phyloP scores from a whole-genome alignment of 1,140 invertebrate genomes.

The Anastrepha obliqua region DNA sequence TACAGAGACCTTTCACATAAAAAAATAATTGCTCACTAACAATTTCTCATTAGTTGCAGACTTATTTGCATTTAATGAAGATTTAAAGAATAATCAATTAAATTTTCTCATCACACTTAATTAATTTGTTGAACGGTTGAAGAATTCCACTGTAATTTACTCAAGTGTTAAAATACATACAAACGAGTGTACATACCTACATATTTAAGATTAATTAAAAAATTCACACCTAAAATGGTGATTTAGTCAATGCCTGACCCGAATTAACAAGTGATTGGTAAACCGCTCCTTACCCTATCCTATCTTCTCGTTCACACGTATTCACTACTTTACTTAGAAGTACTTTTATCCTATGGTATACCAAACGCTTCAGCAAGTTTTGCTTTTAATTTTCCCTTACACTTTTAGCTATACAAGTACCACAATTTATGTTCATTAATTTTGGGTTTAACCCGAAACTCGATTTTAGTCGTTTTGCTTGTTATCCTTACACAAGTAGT shows the following conservation, averaged over 20 bases:
- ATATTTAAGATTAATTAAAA: not conserved
- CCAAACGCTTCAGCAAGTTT: not conserved
- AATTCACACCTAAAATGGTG: not conserved
- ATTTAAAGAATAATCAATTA: conserved; percentile 5
- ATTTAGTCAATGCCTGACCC: not conserved
- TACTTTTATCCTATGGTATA: no score
- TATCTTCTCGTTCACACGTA: not conserved
- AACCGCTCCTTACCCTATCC: not conserved
- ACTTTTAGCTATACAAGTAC: not conserved
- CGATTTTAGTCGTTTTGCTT: conserved; percentile 1
- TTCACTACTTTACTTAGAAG: not conserved
- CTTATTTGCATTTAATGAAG: not conserved
- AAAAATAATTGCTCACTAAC: no score
- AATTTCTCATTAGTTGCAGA: no score
- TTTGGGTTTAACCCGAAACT: conserved; percentile 50
- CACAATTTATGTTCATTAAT: conserved; percentile 50
- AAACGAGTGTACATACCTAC: no score
- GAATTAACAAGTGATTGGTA: conserved; percentile 28
- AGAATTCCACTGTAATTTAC: not conserved
- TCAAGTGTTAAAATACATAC: no score
- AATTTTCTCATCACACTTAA: not conserved
- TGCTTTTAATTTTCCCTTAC: conserved; percentile 31
- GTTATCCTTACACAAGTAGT: conserved; percentile 15
- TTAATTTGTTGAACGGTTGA: not conserved
- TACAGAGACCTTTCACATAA: no score